Evolutionary conservation across 2,113 vertebrate species (phyloP), one percentile per base, ranked within the genome.

Genomic region (Cranoglanis bouderius): DNA sequence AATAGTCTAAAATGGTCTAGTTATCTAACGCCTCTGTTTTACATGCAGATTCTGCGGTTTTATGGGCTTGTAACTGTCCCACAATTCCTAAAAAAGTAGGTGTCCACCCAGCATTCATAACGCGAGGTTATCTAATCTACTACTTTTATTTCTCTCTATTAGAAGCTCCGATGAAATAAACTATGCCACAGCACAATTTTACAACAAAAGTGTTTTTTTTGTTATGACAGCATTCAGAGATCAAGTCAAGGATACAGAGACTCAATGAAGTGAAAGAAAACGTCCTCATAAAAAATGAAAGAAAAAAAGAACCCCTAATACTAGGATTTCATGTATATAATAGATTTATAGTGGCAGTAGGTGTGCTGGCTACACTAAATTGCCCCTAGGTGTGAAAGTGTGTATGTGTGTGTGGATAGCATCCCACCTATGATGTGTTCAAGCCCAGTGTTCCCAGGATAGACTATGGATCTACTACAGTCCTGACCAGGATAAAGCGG

Each of bases 21-120:
- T 61, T 86, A 84, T 84, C 80, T 65, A 75, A 53, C 43, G 57
- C 29, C 53, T 75, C 38, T 77, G 46, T n/a, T 82, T 85, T 82
- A 74, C 53, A 55, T 24, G 35, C 43, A 82, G 74, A 80, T 78
- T 24, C 8, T 86, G 85, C 59, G 91, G 72, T 77, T 83, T 80
- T 82, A 87, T 85, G 59, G 74, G 24, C 40, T 89, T 85, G 89
- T 89, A 74, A 91, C 72, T 65, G 57, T 67, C 63, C 51, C 70
- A 40, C 87, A 87, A 90, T 80, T 89, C 32, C 32, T 40, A 80
- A 86, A 70, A 32, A 19, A 32, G 67, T 57, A 85, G 75, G 18
- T 85, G 88, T 82, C 70, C 53, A 85, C 29, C 53, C n/a, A 87
- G 43, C 29, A 87, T 75, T 61, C 67, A 57, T 67, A 88, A 19